Conservation (phyloP, 1,140 invertebrate species). For the Bombus superbus region DNA sequence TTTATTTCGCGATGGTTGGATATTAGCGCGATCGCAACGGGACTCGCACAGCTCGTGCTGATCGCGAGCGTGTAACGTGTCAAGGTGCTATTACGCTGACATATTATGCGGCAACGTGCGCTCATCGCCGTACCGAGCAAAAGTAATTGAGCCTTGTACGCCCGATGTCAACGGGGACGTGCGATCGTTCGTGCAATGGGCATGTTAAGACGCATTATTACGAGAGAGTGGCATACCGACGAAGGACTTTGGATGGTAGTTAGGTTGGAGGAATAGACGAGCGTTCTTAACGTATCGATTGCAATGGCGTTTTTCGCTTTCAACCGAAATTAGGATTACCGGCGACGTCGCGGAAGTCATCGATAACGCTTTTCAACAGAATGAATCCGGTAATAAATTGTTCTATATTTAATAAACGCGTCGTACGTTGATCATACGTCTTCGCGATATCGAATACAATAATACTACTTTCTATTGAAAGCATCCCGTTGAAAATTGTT, state of each 20-base stretch:
- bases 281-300: fast-evolving
- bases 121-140: neutral
- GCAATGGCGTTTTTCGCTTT: no score
- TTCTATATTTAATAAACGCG: neutral
- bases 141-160: neutral
- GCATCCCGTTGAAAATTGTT: neutral
- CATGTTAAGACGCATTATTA: neutral
- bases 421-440: neutral
- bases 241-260: neutral
- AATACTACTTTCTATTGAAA: no score
- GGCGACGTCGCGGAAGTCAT: no score
- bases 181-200: neutral
- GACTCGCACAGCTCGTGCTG: neutral
- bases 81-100: constrained; percentile 33
- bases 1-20: constrained; percentile 29
- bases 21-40: constrained; percentile 36
- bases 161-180: neutral
- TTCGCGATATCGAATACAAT: neutral
- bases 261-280: neutral
- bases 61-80: neutral
- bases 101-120: constrained; percentile 14
- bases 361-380: neutral
- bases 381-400: neutral
- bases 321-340: no score
- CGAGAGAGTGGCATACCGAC: neutral